A percentile compares a stretch with the other conserved stretches of the same genome.
These are phyloP conservation scores for Coracopsis vasa DNA, from an alignment of 2,113 vertebrate species.

Conservation along the genomic window DNA sequence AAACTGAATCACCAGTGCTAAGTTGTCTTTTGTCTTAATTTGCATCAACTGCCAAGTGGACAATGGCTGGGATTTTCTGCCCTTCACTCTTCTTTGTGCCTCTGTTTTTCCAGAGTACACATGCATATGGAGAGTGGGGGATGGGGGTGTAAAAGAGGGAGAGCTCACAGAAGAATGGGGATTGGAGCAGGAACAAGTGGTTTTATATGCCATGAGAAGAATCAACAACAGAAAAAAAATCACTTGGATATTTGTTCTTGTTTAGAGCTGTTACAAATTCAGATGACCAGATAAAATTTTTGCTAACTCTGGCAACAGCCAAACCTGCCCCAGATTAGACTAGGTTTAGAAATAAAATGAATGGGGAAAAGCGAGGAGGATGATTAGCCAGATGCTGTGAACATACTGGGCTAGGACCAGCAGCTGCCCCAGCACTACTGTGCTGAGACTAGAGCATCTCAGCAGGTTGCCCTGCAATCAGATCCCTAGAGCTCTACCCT, in stretches of 20 bases:
- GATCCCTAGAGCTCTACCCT: not conserved
- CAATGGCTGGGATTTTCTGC: not conserved
- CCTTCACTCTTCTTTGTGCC: not conserved
- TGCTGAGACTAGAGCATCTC: not conserved
- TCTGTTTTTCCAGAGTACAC: not conserved
- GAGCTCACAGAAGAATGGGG: not conserved
- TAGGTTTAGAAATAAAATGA: not conserved
- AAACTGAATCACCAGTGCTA: not conserved
- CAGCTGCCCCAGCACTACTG: not conserved
- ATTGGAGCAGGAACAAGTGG: not conserved
- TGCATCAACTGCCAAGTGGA: not conserved
- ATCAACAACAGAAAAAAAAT: not conserved
- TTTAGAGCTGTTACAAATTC: not conserved
- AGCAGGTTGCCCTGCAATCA: not conserved
- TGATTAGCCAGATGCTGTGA: not conserved
- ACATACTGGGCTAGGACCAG: not conserved
- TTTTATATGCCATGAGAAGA: not conserved
- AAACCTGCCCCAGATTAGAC: not conserved
- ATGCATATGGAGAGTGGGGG: fast-evolving
- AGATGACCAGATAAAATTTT: not conserved
- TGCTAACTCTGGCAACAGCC: not conserved
- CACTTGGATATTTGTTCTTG: not conserved
- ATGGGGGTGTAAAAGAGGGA: not conserved
- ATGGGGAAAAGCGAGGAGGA: not conserved
- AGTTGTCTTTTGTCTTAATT: not conserved